A percentile compares a stretch with the other conserved stretches of the same genome.
phyloP scores from a whole-genome alignment of 2,113 vertebrate genomes.

The Megaceryle maxima region DNA sequence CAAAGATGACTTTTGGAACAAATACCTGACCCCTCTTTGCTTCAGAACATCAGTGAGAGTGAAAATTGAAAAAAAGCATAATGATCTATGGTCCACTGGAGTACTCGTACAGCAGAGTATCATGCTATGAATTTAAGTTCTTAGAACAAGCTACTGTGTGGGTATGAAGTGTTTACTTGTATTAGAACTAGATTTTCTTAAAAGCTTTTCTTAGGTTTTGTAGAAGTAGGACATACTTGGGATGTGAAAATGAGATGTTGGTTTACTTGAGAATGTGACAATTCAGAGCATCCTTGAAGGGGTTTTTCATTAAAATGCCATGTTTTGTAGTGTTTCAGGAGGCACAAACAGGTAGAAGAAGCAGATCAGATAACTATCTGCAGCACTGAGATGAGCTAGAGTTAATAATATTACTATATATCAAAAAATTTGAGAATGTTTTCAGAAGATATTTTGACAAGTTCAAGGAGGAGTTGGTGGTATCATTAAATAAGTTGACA shows the following conservation, averaged over 20 bases:
- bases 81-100: neutral
- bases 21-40: neutral
- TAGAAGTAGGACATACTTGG: neutral
- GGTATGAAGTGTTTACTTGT: neutral
- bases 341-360: neutral
- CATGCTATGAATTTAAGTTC: neutral
- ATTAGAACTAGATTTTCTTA: neutral
- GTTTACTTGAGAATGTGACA: constrained; percentile 2
- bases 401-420: constrained; percentile 5
- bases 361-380: neutral
- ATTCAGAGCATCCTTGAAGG: neutral
- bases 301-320: neutral
- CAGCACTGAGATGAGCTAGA: constrained; percentile 9
- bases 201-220: neutral
- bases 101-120: neutral
- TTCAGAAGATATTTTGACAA: constrained; percentile 72
- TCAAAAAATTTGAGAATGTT: constrained; percentile 64
- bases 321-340: neutral
- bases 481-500: constrained; percentile 76
- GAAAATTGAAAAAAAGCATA: neutral
- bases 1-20: neutral
- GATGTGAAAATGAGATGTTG: neutral
- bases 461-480: constrained; percentile 44
- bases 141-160: neutral
- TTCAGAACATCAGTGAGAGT: neutral